Base-by-base conservation (phyloP, 2,888 invertebrate genomes). In the Nephrocerus scutellatus region DNA sequence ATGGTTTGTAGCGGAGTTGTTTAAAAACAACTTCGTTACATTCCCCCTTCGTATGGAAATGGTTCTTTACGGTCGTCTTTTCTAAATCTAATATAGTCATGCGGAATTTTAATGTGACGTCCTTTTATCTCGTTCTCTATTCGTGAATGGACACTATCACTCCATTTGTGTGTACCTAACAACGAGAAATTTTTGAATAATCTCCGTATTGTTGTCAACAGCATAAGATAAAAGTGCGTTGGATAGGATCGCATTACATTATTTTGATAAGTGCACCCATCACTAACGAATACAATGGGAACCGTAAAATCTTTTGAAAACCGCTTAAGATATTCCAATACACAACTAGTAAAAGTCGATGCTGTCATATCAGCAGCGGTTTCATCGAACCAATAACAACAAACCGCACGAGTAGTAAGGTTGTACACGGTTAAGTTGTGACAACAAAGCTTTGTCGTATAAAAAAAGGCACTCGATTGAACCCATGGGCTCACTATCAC, bases 371-470 rank as follows among this genome's bases (percentile, higher is more conserved):
- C 34, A 5, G 36, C 33, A 20, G 36, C 34, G 16, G 28, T 33
- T 43, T 39, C 43, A 8, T 26, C 36, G 21, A 43, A 39, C 43
- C 43, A 43, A 16, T 35, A 30, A 24, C 41, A 41, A 10, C 20
- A 25, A 28, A 19, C 31, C 13, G 20, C 26, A 36, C 23, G 36
- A 30, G 41, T 30, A 32, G 35, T 30, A 21, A 41, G 15, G 22
- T 43, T 30, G 28, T 36, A 36, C 16, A 29, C 29, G 9, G 36
- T 40, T 19, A 40, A 39, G 29, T 39, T 39, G 25, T 39, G 36
- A 23, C 35, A 43, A 18, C 32, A 31, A 19, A 43, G 13, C 30
- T 43, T 43, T 9, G 43, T 39, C 25, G 34, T 43, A 30, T 31
- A 43, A 28, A 32, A 43, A 19, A 38, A 21, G 9, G 33, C 28